Evolutionary conservation across 2,888 invertebrate genomes (phyloP), one percentile per base, ranked within the genome.

Genomic region (Andrena flavipes): DNA sequence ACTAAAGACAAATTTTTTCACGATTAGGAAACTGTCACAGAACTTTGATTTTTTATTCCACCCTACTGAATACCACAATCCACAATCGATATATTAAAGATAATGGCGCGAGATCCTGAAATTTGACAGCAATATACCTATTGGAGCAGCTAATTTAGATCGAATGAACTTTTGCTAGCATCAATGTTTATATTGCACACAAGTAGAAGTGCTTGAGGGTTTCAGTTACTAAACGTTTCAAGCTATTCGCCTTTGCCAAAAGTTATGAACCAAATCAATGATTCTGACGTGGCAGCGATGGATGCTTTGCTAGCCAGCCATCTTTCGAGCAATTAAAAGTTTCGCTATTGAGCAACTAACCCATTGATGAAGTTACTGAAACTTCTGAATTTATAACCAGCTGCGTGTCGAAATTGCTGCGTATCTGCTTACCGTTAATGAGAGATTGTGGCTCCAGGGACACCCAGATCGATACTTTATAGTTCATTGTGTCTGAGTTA

Each of bases 311-410:
- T 29, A 83, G 23, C 64, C 59, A 56, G 33, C 51, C 67, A 5
- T 71, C 56, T 77, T 84, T 67, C 23, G 56, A 72, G 33, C 69
- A 64, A 82, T 84, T 79, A 82, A 42, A 75, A 68, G 48, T 82
- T 73, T 48, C 64, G 30, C 13, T 20, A 51, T 48, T 62, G 16
- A 29, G 62, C 49, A n/a, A 81, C 51, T 54, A 48, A 23, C 48
- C 30, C 51, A 2, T 62, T 13, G 35, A 59, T 29, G 29, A 29
- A 59, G 6, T 26, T 59, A 5, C 26, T 6, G 59, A 26, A 13
- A 59, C 8, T 16, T 26, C 29, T 16, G 8, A 59, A 26, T 59
- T 59, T 13, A 26, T 59, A 59, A 26, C 56, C 10, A 4, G 1
- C 56, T 56, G 23, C 56, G 56, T 56, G 23, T 42, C 20, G 56